A percentile compares a stretch with the other conserved stretches of the same genome.
Evolutionary conservation across 2,888 invertebrate genomes (phyloP).

Genomic region (Muscina levida): DNA sequence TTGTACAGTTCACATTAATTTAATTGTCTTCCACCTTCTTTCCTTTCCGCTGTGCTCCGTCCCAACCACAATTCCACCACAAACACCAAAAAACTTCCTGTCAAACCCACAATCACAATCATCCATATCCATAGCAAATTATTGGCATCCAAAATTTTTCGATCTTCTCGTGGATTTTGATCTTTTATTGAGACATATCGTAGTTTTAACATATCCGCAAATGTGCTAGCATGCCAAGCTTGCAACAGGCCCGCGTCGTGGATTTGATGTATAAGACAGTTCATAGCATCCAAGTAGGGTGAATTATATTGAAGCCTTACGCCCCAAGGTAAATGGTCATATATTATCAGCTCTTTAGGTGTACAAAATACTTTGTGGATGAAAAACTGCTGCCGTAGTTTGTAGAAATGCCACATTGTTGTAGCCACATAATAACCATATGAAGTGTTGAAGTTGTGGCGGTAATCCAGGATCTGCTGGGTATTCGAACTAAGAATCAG

Average conservation of each 20-base stretch:
- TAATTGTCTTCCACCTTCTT: too few relatives aligned
- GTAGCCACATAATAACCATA: slow-evolving; percentile 32
- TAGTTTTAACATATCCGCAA: slow-evolving; percentile 31
- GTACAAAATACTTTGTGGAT: slow-evolving; percentile 33
- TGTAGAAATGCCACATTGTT: slow-evolving; percentile 35
- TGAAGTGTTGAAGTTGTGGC: slow-evolving; percentile 45
- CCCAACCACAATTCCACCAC: slow-evolving; percentile 1
- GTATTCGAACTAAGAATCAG: neutral
- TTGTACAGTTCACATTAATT: too few relatives aligned
- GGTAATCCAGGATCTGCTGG: slow-evolving; percentile 15
- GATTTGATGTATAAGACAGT: slow-evolving; percentile 7
- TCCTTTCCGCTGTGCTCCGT: too few relatives aligned
- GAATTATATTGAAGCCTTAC: slow-evolving; percentile 38
- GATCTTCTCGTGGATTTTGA: neutral
- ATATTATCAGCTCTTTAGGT: neutral
- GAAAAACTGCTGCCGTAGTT: slow-evolving; percentile 23
- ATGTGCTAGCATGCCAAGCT: slow-evolving; percentile 29
- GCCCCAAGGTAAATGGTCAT: neutral
- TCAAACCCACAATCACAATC: neutral
- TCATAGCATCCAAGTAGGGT: slow-evolving; percentile 17
- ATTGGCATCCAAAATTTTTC: neutral
- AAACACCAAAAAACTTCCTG: neutral
- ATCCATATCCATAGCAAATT: slow-evolving; percentile 41
- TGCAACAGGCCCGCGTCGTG: slow-evolving; percentile 29
- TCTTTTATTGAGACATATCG: slow-evolving; percentile 15